Evolutionary conservation across 2,888 invertebrate species (phyloP), one percentile per base, ranked within the genome.

Genomic region (Parnassius mnemosyne): DNA sequence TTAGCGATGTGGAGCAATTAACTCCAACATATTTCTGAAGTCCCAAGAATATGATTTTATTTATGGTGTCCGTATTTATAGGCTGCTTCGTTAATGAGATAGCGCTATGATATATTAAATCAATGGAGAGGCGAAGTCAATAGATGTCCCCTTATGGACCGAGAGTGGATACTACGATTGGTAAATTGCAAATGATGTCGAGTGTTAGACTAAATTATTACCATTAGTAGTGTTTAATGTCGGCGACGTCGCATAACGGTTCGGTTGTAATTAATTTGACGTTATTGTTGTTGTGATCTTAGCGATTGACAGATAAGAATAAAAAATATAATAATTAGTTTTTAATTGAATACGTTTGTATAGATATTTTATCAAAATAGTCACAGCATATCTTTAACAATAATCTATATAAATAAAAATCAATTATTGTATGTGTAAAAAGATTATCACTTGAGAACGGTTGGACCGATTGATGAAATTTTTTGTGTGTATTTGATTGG

Each of bases 71-170:
- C 7, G 16, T 51, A 54, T 1, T 72, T 69, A 70, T 69, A 59
- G 66, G 65, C 59, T 57, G 60, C 65, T 62, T 55, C 66, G 66
- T 66, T 71, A 73, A 75, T 75, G 72, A 73, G 67, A 67, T 67
- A 61, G 65, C 59, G 64, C 56, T 66, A 68, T 70, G 68, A 71
- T 61, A 69, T 67, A 66, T 69, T 71, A 68, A 70, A 71, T 71
- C 69, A 71, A 68, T 68, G 65, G 64, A 59, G 53, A 60, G 65
- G 51, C 61, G 64, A 53, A 60, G 62, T 62, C 64, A 57, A 62
- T 60, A 50, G 57, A 50, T 60, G 57, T 57, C 56, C 53, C 41
- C 57, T 42, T 46, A 44, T 44, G 49, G 43, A 20, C 13, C 44
- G 53, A 13, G 43, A 13, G 25, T 51, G 57, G 51, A 53, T 47